phyloP scores from a whole-genome alignment of 2,113 vertebrate genomes.

The Formicarius rufipectus region DNA sequence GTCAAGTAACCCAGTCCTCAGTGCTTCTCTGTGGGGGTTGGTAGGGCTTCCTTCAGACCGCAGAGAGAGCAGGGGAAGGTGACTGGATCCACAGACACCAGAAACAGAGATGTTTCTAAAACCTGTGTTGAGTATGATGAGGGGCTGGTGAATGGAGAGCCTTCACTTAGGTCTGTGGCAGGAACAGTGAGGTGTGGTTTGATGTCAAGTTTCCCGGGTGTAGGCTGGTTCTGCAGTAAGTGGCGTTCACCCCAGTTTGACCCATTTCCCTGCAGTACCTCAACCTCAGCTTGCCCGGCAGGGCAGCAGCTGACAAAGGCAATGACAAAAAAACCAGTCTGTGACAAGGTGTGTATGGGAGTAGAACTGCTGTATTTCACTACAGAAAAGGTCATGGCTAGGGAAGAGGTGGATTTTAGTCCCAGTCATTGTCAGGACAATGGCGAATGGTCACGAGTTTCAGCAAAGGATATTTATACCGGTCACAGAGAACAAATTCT shows the following conservation, averaged over 20 bases:
- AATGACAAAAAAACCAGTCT: not conserved
- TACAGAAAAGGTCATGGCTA: not conserved
- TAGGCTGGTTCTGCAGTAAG: not conserved
- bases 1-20: not conserved
- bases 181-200: accelerated
- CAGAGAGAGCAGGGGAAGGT: not conserved
- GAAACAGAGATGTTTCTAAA: not conserved
- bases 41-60: not conserved
- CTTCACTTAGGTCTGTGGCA: not conserved
- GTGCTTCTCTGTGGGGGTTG: not conserved
- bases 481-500: not conserved
- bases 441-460: not conserved
- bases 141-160: not conserved
- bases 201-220: not conserved
- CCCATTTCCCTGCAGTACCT: not conserved
- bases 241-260: not conserved
- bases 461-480: not conserved
- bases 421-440: not conserved
- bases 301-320: not conserved
- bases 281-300: not conserved
- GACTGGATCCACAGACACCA: not conserved
- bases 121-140: not conserved
- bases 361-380: not conserved
- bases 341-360: not conserved
- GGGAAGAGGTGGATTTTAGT: not conserved